Base-by-base conservation (phyloP, 2,888 invertebrate species). In the Morpho deidamia region DNA sequence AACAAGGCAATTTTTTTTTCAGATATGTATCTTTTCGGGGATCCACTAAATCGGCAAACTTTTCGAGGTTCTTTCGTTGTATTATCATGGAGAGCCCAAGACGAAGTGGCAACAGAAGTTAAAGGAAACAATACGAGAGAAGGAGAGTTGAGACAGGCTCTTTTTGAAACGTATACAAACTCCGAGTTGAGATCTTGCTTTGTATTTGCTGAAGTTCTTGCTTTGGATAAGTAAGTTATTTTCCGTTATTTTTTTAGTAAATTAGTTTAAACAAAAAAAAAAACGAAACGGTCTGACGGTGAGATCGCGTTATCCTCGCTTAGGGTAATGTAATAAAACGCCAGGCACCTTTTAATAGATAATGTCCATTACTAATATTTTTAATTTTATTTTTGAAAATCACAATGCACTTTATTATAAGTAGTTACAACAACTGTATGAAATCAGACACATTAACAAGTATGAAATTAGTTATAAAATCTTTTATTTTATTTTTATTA, bases 1-100 rank as follows among this genome's bases (percentile, higher is more conserved):
- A 7, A 9, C 9, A 14, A 35, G 8, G 23, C 40, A 9, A 39
- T 42, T 23, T 23, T 5, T 23, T 65, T 92, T 91, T 39, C 91
- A 95, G 95, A 95, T 74, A 93, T 94, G 79, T 94, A 94, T 81
- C 91, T 95, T 68, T 91, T 93, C 59, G 91, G 93, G 44, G 93
- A 94, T 67, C 93, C 94, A 42, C 89, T 94, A 48, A 94, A 94
- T 70, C 95, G 96, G 75, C 94, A 95, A 78, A 92, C 95, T 54
- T 97, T 96, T 83, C 91, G 96, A 59, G 97, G 95, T 40, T 94
- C 94, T 56, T 95, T 97, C 78, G 92, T 93, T 64, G 93, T 96
- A 58, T 93, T 94, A 9, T 94, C 96, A 68, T 91, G 94, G 91
- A 90, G 91, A 43, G 81, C 91, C 60, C 83, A 94, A 65, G 92